phyloP scores from a whole-genome alignment of 2,113 vertebrate genomes.

The Vulpes vulpes region DNA sequence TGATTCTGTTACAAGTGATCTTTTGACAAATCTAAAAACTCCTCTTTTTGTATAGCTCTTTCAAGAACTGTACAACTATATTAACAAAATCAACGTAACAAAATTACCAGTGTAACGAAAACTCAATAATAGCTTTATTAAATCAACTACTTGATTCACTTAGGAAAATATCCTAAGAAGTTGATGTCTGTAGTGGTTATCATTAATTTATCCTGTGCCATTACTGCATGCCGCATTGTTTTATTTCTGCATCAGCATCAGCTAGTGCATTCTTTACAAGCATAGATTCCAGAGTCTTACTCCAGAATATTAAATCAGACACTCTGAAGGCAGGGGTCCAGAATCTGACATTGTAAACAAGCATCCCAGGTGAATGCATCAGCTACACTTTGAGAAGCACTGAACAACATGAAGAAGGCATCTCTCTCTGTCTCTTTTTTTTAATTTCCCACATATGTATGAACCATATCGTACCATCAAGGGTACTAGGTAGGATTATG shows the following conservation, averaged over 20 bases:
- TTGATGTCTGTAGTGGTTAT: background rate
- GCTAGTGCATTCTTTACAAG: background rate
- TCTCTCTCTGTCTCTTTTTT: background rate
- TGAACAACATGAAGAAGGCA: background rate
- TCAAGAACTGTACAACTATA: background rate
- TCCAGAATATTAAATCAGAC: background rate
- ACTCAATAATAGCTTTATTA: background rate
- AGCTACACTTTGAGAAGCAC: background rate
- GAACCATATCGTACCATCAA: background rate
- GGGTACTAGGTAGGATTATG: background rate
- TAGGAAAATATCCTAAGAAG: background rate
- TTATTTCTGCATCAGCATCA: background rate
- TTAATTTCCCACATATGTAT: background rate
- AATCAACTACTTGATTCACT: background rate
- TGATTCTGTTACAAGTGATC: background rate
- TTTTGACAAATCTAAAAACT: slow-evolving; percentile 20
- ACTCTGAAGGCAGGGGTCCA: background rate
- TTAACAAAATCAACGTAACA: slow-evolving; percentile 37
- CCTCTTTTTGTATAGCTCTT: background rate
- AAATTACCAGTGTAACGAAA: background rate
- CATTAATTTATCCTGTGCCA: background rate
- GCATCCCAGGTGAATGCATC: background rate
- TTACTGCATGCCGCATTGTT: background rate
- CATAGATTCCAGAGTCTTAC: background rate
- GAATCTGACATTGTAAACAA: background rate